Conservation (phyloP, 2,888 invertebrate genomes). For the Scotopteryx bipunctaria region DNA sequence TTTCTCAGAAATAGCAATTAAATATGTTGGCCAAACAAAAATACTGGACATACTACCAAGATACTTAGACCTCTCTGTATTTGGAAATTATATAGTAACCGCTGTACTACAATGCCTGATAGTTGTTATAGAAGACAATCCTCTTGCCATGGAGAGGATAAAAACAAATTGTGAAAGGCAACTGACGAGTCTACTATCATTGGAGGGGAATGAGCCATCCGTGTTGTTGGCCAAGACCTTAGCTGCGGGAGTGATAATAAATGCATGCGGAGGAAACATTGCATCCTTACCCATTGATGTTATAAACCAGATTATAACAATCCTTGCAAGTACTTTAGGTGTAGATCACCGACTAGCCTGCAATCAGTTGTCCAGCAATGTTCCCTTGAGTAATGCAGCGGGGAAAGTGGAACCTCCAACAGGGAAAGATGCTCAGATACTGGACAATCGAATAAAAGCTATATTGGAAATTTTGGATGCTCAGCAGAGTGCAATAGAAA, state of each 20-base stretch:
- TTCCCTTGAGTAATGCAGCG: slow-evolving; percentile 65
- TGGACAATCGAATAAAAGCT: slow-evolving; percentile 76
- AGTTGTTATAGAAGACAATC: slow-evolving; percentile 88
- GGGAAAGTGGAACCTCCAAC: slow-evolving; percentile 59
- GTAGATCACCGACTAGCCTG: slow-evolving; percentile 80
- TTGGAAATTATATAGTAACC: slow-evolving; percentile 82
- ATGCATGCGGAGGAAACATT: slow-evolving; percentile 74
- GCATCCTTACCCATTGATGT: slow-evolving; percentile 67
- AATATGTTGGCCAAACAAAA: slow-evolving; percentile 85
- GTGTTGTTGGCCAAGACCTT: slow-evolving; percentile 80
- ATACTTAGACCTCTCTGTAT: slow-evolving; percentile 83
- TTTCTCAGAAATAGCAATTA: slow-evolving; percentile 81
- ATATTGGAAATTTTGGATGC: slow-evolving; percentile 84
- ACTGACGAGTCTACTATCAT: slow-evolving; percentile 63
- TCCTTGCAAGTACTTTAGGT: slow-evolving; percentile 78
- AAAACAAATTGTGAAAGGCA: slow-evolving; percentile 73
- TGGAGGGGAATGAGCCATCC: slow-evolving; percentile 68
- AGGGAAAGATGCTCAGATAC: slow-evolving; percentile 63
- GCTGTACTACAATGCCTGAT: slow-evolving; percentile 86
- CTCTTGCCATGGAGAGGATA: slow-evolving; percentile 80
- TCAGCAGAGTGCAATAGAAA: slow-evolving; percentile 87
- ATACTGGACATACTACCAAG: slow-evolving; percentile 84
- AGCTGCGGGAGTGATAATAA: slow-evolving; percentile 83
- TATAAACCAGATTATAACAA: slow-evolving; percentile 74
- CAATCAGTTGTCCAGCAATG: slow-evolving; percentile 72